phyloP scores from a whole-genome alignment of 2,888 invertebrate genomes.

The Drosophila borealis region DNA sequence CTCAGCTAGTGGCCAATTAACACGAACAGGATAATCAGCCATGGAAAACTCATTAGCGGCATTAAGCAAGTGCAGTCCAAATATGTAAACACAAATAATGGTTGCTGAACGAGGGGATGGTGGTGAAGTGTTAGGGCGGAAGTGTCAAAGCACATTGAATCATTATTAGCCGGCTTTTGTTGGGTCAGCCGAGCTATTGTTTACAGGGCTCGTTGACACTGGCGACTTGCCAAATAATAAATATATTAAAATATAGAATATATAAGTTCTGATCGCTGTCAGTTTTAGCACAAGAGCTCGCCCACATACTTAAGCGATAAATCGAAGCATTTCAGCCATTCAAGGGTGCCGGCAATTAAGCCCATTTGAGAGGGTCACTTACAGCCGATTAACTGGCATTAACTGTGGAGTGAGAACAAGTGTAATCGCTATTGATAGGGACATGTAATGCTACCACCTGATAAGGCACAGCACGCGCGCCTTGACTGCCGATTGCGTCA shows the following conservation, averaged over 20 bases:
- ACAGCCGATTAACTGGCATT: constrained; percentile 46
- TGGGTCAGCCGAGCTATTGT: constrained; percentile 19
- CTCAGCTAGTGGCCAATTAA: constrained; percentile 42
- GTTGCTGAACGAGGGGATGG: neutral
- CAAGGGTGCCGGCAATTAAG: constrained; percentile 38
- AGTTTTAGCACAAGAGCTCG: too few species aligned
- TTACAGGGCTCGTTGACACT: constrained; percentile 21
- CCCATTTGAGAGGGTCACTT: constrained; percentile 28
- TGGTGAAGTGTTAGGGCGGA: neutral
- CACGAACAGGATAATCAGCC: constrained; percentile 41
- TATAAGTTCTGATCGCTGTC: neutral
- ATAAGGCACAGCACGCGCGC: constrained; percentile 3
- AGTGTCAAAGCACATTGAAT: constrained; percentile 22
- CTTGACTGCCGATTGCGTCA: constrained; percentile 1
- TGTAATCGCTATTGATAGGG: constrained; percentile 18
- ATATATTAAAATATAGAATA: neutral
- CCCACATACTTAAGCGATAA: constrained; percentile 28
- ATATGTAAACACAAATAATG: constrained; percentile 4
- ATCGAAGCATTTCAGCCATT: constrained; percentile 31
- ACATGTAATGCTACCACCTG: constrained; percentile 7
- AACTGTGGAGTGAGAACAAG: constrained; percentile 5
- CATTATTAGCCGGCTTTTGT: constrained; percentile 16
- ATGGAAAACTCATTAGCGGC: constrained; percentile 44
- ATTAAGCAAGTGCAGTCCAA: constrained; percentile 8
- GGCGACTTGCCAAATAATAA: neutral